A percentile compares a stretch with the other conserved stretches of the same genome.
phyloP scores from a whole-genome alignment of 2,113 vertebrate genomes.

The Uria lomvia region DNA sequence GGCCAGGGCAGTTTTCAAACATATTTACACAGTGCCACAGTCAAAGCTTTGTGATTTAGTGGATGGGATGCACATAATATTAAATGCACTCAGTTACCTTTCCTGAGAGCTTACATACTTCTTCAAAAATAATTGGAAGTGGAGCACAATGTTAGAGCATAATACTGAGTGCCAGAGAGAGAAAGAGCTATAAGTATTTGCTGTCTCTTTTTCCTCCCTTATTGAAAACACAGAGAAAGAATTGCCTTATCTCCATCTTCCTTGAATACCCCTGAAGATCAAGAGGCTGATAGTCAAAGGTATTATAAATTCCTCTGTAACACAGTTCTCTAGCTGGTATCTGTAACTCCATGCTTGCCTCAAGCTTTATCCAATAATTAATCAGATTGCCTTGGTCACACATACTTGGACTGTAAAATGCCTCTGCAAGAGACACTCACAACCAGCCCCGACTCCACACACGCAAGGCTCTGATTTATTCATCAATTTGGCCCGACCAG shows the following conservation, averaged over 20 bases:
- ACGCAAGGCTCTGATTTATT: slow-evolving; percentile 32
- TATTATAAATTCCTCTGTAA: slow-evolving; percentile 54
- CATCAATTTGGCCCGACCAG: neutral
- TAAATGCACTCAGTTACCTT: neutral
- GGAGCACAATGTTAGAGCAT: neutral
- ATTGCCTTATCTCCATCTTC: slow-evolving; percentile 17
- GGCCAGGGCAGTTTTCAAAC: neutral
- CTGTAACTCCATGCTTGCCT: slow-evolving; percentile 29
- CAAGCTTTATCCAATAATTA: slow-evolving; percentile 65
- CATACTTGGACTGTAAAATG: neutral
- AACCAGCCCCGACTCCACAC: neutral
- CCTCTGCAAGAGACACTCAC: neutral
- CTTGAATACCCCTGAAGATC: slow-evolving; percentile 44
- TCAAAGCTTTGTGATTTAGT: neutral
- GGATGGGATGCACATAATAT: neutral
- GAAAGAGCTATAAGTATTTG: neutral
- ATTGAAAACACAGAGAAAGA: slow-evolving; percentile 28
- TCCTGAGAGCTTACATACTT: neutral
- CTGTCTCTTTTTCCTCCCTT: neutral
- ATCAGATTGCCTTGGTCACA: slow-evolving; percentile 53
- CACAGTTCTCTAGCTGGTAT: slow-evolving; percentile 9
- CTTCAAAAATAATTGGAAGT: slow-evolving; percentile 10
- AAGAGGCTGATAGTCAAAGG: slow-evolving; percentile 51
- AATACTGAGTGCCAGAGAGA: neutral
- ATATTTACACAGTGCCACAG: neutral